Evolutionary conservation across 2,113 vertebrate genomes (phyloP), one percentile per base, ranked within the genome.

Genomic region (Peromyscus californicus): DNA sequence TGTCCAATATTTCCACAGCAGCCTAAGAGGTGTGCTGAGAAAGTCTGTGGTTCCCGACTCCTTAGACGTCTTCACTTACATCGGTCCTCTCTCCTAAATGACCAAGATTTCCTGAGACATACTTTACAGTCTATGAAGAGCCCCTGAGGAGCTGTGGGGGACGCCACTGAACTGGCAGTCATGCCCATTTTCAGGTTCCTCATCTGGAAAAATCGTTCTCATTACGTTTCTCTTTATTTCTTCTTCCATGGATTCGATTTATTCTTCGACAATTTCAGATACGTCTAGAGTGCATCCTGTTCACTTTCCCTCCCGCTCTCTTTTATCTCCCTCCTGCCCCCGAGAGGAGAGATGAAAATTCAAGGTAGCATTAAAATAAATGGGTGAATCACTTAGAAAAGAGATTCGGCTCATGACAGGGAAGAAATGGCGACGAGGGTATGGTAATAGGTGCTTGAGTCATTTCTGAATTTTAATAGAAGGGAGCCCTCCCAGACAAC

Each of bases 331-430:
- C 63, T 67, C 84, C 63, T 48, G 61, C 29, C 84, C 31, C 17
- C 22, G 84, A 86, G 42, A 51, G 42, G 16, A n/a, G 59, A 26
- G n/a, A 94, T 21, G 48, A 87, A 93, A 97, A 85, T 83, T 57
- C 94, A 96, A 95, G 63, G 93, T 51, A 78, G 89, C 83, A 90
- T 88, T 91, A 95, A 86, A 93, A 96, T 86, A 95, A 96, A 89
- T 65, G 57, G 75, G 70, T 94, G 67, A 76, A 75, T 10, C 69
- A 9, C 95, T 82, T 42, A 91, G 63, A 96, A 85, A 79, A 94
- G 48, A 82, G 61, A 91, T 85, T 93, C 96, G 96, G 94, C 93
- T 97, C 93, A 79, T 87, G 89, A 87, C 92, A 97, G 91, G 54
- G n/a, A 75, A 88, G 95, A 96, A 76, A 74, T 83, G 92, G 95